phyloP scores from a whole-genome alignment of 2,113 vertebrate species.

The Sturnira hondurensis region DNA sequence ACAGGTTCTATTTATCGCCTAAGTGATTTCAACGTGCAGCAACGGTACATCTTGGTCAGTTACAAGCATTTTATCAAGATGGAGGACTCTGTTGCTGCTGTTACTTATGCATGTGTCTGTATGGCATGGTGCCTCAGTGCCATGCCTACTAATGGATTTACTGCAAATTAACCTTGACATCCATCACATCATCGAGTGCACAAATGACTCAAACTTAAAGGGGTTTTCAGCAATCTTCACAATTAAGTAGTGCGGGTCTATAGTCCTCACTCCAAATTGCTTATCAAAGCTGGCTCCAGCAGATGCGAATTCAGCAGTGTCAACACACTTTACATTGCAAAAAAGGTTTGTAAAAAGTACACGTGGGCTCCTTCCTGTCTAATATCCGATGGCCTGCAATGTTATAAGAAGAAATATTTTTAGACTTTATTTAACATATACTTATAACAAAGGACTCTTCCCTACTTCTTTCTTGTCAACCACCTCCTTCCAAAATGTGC shows the following conservation, averaged over 20 bases:
- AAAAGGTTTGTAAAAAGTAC: not conserved
- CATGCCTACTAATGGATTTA: not conserved
- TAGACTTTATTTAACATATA: not conserved
- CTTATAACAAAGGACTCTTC: not conserved
- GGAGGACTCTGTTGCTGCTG: not conserved
- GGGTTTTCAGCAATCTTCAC: not conserved
- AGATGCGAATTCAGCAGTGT: not conserved
- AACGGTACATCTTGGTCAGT: conserved; percentile 1
- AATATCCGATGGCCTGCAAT: not conserved
- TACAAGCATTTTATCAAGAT: not conserved
- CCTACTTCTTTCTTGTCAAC: not conserved
- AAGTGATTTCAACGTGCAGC: conserved; percentile 1
- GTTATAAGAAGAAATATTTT: not conserved
- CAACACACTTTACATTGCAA: not conserved
- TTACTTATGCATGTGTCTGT: not conserved
- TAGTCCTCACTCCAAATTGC: not conserved
- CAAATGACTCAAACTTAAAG: not conserved
- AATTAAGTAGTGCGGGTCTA: not conserved
- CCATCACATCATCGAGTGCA: not conserved
- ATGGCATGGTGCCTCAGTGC: not conserved
- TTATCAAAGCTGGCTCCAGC: not conserved
- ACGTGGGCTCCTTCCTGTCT: not conserved
- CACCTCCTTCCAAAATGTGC: not conserved
- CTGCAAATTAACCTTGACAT: not conserved
- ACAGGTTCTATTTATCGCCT: not conserved